Conservation (phyloP, 2,113 vertebrate species). For the Gymnarchus niloticus region DNA sequence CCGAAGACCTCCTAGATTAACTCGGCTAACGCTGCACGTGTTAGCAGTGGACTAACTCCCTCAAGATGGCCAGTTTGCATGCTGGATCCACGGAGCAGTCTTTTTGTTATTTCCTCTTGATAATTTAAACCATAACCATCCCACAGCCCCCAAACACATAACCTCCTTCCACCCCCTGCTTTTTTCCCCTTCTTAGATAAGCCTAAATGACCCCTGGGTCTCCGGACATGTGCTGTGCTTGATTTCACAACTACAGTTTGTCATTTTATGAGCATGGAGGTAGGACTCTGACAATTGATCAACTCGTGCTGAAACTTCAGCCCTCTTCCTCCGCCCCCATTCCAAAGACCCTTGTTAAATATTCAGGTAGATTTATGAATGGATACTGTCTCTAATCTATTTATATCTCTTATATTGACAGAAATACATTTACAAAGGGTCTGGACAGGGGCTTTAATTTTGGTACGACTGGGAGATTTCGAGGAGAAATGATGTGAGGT, state of each 20-base stretch:
- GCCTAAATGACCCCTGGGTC: not conserved
- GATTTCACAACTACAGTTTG: constrained; percentile 70
- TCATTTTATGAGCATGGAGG: constrained; percentile 70
- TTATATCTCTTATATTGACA: constrained; percentile 65
- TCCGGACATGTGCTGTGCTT: constrained; percentile 63
- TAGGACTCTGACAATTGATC: constrained; percentile 67
- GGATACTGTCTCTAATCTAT: constrained; percentile 61
- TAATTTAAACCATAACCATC: constrained; percentile 9
- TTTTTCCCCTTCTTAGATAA: not conserved
- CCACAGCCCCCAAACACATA: not conserved
- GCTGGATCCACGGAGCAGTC: not conserved
- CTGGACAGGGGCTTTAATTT: constrained; percentile 45
- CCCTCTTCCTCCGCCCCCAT: constrained; percentile 34
- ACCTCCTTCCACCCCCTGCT: constrained; percentile 13
- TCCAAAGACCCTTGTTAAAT: constrained; percentile 68
- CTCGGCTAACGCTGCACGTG: not conserved
- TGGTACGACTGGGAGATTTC: constrained; percentile 42
- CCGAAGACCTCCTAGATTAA: not conserved
- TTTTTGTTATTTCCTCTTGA: not conserved
- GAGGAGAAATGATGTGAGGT: constrained; percentile 36
- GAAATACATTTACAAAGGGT: constrained; percentile 49
- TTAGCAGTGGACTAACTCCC: too few species aligned
- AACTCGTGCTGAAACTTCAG: constrained; percentile 39
- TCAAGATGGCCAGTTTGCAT: not conserved
- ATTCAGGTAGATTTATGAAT: constrained; percentile 72